Conservation (phyloP, 2,797 vertebrate genomes). For the Thamnophis elegans region DNA sequence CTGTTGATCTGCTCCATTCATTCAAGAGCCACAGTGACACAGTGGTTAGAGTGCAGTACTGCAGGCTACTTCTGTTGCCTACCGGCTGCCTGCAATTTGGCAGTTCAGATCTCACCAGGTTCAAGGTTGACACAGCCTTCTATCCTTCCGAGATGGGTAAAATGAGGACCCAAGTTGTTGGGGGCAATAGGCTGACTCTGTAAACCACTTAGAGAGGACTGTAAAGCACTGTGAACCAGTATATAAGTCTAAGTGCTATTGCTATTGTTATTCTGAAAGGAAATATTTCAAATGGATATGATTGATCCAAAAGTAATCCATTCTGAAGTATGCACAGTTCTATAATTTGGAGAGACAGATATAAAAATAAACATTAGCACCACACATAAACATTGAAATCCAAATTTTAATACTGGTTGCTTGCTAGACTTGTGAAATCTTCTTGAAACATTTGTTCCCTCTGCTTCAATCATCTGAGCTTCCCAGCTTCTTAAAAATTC, state of each 20-base stretch:
- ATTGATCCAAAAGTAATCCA: neutral
- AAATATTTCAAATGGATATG: neutral
- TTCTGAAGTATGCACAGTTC: neutral
- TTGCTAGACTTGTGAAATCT: neutral
- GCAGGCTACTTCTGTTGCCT: too few relatives aligned
- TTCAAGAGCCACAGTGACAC: too few relatives aligned
- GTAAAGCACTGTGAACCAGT: too few relatives aligned
- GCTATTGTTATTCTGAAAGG: neutral
- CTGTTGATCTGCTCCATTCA: neutral
- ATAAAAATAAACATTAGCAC: neutral
- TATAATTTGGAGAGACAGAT: neutral
- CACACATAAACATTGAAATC: neutral
- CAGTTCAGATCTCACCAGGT: too few relatives aligned
- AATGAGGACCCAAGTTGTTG: too few relatives aligned
- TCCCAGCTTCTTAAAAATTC: neutral
- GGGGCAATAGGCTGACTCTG: too few relatives aligned
- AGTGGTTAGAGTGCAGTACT: too few relatives aligned
- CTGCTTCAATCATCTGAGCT: neutral
- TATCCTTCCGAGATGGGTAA: too few relatives aligned
- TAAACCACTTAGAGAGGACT: too few relatives aligned
- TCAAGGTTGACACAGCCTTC: too few relatives aligned
- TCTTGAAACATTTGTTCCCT: neutral
- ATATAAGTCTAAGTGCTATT: too few relatives aligned
- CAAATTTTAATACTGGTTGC: neutral
- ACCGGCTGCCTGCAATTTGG: too few relatives aligned